phyloP scores from a whole-genome alignment of 1,140 invertebrate species.

The Aleiodes sp. region DNA sequence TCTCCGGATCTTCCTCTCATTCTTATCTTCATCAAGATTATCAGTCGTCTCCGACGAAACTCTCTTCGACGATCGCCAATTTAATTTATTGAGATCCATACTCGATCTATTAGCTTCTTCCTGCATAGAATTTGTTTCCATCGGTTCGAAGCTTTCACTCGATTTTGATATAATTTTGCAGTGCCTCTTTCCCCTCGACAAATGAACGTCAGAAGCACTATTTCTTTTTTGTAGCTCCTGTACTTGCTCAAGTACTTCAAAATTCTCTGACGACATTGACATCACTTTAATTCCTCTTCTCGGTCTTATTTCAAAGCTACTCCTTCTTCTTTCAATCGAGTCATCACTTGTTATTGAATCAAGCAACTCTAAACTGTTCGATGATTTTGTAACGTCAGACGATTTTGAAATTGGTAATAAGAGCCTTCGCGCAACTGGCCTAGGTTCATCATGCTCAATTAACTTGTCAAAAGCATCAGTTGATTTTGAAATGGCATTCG shows the following conservation, averaged over 20 bases:
- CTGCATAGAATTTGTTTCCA: conserved; percentile 37
- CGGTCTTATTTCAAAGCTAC: conserved; percentile 51
- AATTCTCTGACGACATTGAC: conserved; percentile 61
- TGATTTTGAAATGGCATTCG: conserved; percentile 54
- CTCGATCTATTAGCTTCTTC: conserved; percentile 20
- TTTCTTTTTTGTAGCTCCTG: conserved; percentile 54
- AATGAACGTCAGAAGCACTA: conserved; percentile 58
- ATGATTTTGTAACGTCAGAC: conserved; percentile 51
- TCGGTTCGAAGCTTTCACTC: conserved; percentile 53
- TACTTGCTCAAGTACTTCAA: conserved; percentile 47
- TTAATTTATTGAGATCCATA: conserved; percentile 25
- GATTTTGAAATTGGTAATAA: conserved; percentile 49
- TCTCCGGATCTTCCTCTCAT: conserved; percentile 47
- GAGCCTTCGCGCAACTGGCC: conserved; percentile 45
- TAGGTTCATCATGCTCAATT: conserved; percentile 43
- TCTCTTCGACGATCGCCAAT: conserved; percentile 34
- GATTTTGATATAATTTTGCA: conserved; percentile 49
- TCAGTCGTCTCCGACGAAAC: conserved; percentile 60
- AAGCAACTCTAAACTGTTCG: conserved; percentile 56
- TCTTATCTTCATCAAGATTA: conserved; percentile 53
- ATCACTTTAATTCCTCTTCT: conserved; percentile 47
- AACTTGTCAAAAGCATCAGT: conserved; percentile 54
- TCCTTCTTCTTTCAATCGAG: conserved; percentile 54
- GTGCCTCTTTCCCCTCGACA: conserved; percentile 43
- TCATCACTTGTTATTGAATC: conserved; percentile 51